phyloP scores from a whole-genome alignment of 2,113 vertebrate genomes.

The Nipponia nippon region DNA sequence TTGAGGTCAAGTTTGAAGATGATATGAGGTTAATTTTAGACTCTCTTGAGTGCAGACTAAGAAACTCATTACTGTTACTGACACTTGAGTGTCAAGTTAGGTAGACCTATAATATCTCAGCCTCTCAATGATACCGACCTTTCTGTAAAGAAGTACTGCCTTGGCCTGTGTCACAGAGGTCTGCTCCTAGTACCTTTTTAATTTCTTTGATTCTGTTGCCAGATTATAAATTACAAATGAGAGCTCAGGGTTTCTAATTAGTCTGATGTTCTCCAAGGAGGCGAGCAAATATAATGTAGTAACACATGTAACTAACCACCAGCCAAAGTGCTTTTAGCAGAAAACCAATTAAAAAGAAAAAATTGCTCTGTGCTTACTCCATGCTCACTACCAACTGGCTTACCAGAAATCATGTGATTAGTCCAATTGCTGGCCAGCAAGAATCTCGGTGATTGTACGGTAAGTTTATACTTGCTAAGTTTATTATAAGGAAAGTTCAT shows the following conservation, averaged over 20 bases:
- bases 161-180: neutral
- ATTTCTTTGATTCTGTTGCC: constrained; percentile 17
- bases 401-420: neutral
- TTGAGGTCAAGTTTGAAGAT: constrained; percentile 61
- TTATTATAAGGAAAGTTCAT: neutral
- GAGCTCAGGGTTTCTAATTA: constrained; percentile 50
- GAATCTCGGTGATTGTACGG: neutral
- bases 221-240: constrained; percentile 49
- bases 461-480: neutral
- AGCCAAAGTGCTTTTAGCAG: neutral
- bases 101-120: neutral
- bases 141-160: neutral
- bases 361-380: neutral
- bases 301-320: neutral
- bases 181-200: neutral
- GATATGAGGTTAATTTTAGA: constrained; percentile 46
- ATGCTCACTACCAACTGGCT: neutral
- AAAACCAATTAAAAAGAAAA: constrained; percentile 16
- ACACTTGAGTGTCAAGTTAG: neutral
- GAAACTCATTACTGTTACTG: constrained; percentile 54
- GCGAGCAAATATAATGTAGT: neutral
- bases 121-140: neutral
- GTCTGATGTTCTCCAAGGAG: neutral
- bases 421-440: neutral
- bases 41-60: constrained; percentile 15